Percentiles rank a stretch among this genome's conserved stretches.
phyloP scores from a whole-genome alignment of 2,113 vertebrate species.

The Megalops atlanticus region DNA sequence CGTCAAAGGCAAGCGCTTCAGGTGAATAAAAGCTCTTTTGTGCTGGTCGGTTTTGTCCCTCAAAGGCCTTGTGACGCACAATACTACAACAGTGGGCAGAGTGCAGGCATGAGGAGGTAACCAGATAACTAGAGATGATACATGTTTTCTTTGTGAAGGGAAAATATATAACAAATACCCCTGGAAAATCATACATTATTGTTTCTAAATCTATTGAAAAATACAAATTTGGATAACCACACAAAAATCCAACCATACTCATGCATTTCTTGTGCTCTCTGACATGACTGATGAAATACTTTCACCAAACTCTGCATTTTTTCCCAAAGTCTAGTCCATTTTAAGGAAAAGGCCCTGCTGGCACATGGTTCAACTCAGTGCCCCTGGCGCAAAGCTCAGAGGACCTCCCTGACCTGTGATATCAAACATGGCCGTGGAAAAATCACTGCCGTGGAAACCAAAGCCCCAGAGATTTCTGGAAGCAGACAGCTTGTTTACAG shows the following conservation, averaged over 20 bases:
- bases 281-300: neutral
- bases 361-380: neutral
- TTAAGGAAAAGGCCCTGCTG: neutral
- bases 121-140: slow-evolving; percentile 49
- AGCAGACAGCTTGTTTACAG: neutral
- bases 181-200: neutral
- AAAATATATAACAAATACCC: slow-evolving; percentile 40
- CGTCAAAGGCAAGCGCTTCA: slow-evolving; percentile 41
- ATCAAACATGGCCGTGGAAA: neutral
- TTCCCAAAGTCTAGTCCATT: too few species aligned
- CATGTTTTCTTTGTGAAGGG: slow-evolving; percentile 37
- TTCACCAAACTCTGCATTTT: too few species aligned
- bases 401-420: neutral
- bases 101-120: slow-evolving; percentile 46
- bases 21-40: slow-evolving; percentile 52
- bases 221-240: neutral
- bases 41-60: slow-evolving; percentile 47
- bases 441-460: neutral
- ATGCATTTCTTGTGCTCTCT: neutral
- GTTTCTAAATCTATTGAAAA: neutral
- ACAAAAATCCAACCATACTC: neutral
- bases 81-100: slow-evolving; percentile 34
- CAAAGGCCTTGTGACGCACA: slow-evolving; percentile 47
- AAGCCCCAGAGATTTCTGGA: neutral
- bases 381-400: neutral